A percentile compares a stretch with the other conserved stretches of the same genome.
Conservation (phyloP, 2,888 invertebrate genomes). For the Mimas tiliae region DNA sequence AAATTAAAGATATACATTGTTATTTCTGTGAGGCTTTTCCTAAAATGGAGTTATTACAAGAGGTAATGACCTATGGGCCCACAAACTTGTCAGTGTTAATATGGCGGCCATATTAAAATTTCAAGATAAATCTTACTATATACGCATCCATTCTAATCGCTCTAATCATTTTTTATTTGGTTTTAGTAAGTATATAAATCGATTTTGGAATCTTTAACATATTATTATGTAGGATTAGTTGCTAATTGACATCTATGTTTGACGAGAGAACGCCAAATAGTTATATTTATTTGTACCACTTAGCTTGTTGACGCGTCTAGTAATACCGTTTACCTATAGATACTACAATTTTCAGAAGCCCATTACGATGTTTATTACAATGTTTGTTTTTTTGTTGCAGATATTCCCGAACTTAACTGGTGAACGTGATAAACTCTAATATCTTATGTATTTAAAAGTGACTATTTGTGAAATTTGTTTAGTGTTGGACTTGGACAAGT, state of each 20-base stretch:
- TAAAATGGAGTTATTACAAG: not conserved
- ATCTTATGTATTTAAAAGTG: conserved; percentile 79
- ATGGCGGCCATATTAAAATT: conserved; percentile 78
- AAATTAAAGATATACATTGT: not conserved
- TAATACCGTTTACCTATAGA: conserved; percentile 44
- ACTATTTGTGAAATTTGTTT: conserved; percentile 78
- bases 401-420: conserved; percentile 78
- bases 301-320: conserved; percentile 81
- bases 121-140: conserved; percentile 54
- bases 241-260: conserved; percentile 36
- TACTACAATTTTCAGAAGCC: not conserved
- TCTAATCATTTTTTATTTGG: conserved; percentile 50
- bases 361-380: conserved; percentile 30
- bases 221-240: conserved; percentile 39
- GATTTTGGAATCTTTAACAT: conserved; percentile 28
- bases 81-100: conserved; percentile 42
- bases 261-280: conserved; percentile 27
- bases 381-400: conserved; percentile 64
- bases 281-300: conserved; percentile 53
- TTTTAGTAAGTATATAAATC: conserved; percentile 30
- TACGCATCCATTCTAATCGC: conserved; percentile 66
- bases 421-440: conserved; percentile 81
- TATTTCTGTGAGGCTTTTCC: not conserved
- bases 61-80: not conserved
- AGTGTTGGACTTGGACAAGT: conserved; percentile 78